phyloP scores from a whole-genome alignment of 2,113 vertebrate species.

The Eolophus roseicapilla region DNA sequence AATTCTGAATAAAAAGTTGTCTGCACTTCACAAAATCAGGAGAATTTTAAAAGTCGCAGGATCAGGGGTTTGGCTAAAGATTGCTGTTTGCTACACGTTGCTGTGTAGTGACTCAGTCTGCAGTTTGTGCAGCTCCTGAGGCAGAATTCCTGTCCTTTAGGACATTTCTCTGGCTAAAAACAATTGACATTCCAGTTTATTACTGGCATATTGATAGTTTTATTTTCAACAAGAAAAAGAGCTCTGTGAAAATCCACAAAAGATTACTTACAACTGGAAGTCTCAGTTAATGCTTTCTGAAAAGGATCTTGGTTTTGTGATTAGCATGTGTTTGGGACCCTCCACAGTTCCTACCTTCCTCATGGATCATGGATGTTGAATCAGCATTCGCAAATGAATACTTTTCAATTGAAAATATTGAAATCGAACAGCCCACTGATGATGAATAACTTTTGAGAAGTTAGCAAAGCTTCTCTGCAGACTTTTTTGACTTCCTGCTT shows the following conservation, averaged over 20 bases:
- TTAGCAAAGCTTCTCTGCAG: not conserved
- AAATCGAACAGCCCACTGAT: not conserved
- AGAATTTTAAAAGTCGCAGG: not conserved
- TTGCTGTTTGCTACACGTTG: not conserved
- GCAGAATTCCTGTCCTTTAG: not conserved
- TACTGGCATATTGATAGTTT: not conserved
- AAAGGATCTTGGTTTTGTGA: not conserved
- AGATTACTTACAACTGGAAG: not conserved
- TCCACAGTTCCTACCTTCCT: not conserved
- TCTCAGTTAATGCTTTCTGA: not conserved
- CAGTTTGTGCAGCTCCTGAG: not conserved
- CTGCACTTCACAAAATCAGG: not conserved
- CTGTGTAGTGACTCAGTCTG: not conserved
- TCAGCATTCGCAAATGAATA: not conserved
- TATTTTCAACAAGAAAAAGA: not conserved
- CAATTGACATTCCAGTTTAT: not conserved
- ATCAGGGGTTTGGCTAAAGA: not conserved
- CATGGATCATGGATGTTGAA: not conserved
- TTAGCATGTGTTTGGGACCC: not conserved
- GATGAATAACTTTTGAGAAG: not conserved
- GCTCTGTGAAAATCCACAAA: not conserved
- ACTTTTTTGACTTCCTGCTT: not conserved
- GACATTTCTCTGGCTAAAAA: not conserved
- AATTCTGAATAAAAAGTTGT: slow-evolving; percentile 17
- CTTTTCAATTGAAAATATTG: not conserved